These are phyloP conservation scores for Troglohyphantes excavatus DNA, from an alignment of 2,888 invertebrate species.

Conservation along the genomic window DNA sequence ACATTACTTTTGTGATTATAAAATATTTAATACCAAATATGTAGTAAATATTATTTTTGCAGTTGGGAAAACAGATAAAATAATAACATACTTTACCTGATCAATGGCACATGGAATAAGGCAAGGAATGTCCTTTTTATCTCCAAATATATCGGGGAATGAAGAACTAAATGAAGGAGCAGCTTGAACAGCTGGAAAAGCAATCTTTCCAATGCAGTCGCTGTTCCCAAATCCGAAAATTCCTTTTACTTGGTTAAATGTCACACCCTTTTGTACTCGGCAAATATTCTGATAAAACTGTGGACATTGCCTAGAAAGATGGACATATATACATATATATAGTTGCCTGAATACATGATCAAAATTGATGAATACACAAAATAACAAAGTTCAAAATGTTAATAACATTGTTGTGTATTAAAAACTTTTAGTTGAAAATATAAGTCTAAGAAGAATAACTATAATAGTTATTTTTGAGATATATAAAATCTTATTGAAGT, in stretches of 20 bases:
- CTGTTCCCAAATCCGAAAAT: conserved; percentile 99
- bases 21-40: too few species aligned
- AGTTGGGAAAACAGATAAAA: too few species aligned
- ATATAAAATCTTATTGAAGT: too few species aligned
- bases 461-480: too few species aligned
- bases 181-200: conserved; percentile 97
- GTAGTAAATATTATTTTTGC: too few species aligned
- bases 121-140: conserved; percentile 89
- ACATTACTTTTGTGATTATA: too few species aligned
- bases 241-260: conserved; percentile 98
- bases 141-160: conserved; percentile 94
- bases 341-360: too few species aligned
- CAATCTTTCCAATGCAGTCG: conserved; percentile 97
- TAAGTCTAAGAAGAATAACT: too few species aligned
- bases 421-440: too few species aligned
- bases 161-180: conserved; percentile 95
- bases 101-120: conserved; percentile 99
- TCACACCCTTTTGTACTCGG: conserved; percentile 95
- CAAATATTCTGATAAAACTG: conserved; percentile 97
- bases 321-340: background rate
- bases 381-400: too few species aligned
- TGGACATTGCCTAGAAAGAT: conserved; percentile 88
- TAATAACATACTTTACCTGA: conserved; percentile 86
- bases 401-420: too few species aligned
- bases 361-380: too few species aligned